Evolutionary conservation across 2,113 vertebrate genomes (phyloP).

Genomic region (Peromyscus californicus): DNA sequence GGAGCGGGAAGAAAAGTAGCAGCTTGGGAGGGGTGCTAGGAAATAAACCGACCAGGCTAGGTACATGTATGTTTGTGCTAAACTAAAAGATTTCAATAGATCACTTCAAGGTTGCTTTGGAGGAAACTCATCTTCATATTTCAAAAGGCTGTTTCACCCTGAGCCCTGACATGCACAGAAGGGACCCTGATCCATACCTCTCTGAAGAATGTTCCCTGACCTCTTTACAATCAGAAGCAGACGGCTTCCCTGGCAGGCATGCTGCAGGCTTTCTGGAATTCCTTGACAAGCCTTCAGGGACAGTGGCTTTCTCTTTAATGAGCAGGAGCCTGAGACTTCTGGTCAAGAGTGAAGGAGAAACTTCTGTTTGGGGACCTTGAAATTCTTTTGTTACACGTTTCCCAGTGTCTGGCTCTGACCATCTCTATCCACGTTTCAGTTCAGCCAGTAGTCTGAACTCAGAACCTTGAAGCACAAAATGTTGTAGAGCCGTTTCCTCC

Average conservation of each 20-base stretch:
- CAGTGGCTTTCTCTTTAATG: not conserved
- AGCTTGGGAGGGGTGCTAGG: not conserved
- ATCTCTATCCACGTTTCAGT: not conserved
- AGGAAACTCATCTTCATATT: not conserved
- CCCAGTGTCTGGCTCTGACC: not conserved
- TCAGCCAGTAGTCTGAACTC: not conserved
- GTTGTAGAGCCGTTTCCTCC: not conserved
- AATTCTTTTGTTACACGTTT: not conserved
- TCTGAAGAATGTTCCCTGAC: not conserved
- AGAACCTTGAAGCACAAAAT: not conserved
- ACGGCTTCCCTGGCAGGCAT: not conserved
- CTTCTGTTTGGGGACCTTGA: not conserved
- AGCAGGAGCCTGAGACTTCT: not conserved
- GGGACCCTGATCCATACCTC: not conserved
- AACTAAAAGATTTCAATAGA: not conserved
- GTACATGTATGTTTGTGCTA: not conserved
- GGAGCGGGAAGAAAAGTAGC: not conserved
- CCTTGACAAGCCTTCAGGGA: not conserved
- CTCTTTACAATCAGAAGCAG: not conserved
- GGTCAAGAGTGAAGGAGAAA: not conserved
- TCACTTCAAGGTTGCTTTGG: not conserved
- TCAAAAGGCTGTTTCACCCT: not conserved
- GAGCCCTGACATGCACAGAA: not conserved
- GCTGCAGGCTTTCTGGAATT: not conserved
- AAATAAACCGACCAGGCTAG: not conserved